These are phyloP conservation scores for Illadopsis cleaveri DNA, from an alignment of 2,113 vertebrate species.

Conservation along the genomic window DNA sequence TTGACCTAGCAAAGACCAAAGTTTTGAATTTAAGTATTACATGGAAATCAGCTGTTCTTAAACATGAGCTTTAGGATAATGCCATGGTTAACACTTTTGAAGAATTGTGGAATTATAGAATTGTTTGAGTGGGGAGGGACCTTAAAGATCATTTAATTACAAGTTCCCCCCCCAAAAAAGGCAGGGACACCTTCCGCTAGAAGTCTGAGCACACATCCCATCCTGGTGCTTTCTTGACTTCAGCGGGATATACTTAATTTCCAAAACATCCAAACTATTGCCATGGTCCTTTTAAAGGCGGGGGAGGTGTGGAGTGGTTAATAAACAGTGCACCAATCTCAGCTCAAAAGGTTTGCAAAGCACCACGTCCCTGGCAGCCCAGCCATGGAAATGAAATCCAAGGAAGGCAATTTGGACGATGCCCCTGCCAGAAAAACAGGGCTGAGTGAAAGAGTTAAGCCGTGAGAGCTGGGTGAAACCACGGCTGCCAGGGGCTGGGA, in stretches of 20 bases:
- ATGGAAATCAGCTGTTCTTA: not conserved
- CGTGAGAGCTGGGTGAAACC: not conserved
- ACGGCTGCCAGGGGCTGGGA: not conserved
- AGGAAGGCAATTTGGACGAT: not conserved
- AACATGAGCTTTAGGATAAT: not conserved
- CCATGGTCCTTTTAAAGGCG: rapidly evolving
- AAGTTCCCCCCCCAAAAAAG: not conserved
- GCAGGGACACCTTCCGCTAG: not conserved
- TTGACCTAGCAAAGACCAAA: not conserved
- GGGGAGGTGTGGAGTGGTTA: not conserved
- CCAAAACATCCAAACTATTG: not conserved
- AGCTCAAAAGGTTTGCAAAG: constrained; percentile 7
- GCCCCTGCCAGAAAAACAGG: not conserved
- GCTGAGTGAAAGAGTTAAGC: constrained; percentile 3
- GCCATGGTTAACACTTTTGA: not conserved
- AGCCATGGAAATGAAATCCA: not conserved
- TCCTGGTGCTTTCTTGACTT: not conserved
- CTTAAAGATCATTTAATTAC: not conserved
- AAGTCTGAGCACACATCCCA: not conserved
- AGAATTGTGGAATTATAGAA: not conserved
- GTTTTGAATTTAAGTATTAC: not conserved
- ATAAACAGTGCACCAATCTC: not conserved
- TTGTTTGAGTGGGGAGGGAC: not conserved
- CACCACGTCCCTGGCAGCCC: not conserved
- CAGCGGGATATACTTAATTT: not conserved